Evolutionary conservation across 2,797 vertebrate species (phyloP).

Genomic region (Platalea minor): DNA sequence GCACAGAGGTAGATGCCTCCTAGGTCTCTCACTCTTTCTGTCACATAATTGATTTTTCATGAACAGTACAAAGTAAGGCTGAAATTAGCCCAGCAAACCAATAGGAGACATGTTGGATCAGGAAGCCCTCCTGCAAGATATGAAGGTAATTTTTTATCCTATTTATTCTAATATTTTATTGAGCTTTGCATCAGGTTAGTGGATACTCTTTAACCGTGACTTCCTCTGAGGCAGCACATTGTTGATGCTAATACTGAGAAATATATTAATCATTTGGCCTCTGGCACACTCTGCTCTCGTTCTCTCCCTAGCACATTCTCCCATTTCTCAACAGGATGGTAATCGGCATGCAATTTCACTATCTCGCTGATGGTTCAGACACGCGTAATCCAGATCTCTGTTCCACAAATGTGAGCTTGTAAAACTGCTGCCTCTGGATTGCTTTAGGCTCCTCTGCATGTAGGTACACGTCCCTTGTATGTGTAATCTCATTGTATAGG

Average conservation of each 20-base stretch:
- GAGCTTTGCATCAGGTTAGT: slow-evolving; percentile 41
- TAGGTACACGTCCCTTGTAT: neutral
- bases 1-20: neutral
- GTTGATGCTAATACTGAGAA: slow-evolving; percentile 43
- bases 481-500: neutral
- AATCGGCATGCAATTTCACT: neutral
- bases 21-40: slow-evolving; percentile 35
- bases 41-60: slow-evolving; percentile 57
- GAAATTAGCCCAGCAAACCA: slow-evolving; percentile 46
- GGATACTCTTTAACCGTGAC: slow-evolving; percentile 40
- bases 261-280: slow-evolving; percentile 54
- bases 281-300: slow-evolving; percentile 2
- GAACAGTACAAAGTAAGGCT: slow-evolving; percentile 3
- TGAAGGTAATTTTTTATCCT: slow-evolving; percentile 48
- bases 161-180: slow-evolving; percentile 50
- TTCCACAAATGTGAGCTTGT: neutral
- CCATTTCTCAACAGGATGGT: slow-evolving; percentile 22
- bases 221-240: slow-evolving; percentile 49
- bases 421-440: neutral
- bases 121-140: slow-evolving; percentile 13
- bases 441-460: neutral
- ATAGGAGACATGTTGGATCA: neutral
- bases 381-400: neutral
- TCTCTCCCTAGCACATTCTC: neutral
- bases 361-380: neutral